Evolutionary conservation across 2,888 invertebrate genomes (phyloP).

Genomic region (Diarsia dahlii): DNA sequence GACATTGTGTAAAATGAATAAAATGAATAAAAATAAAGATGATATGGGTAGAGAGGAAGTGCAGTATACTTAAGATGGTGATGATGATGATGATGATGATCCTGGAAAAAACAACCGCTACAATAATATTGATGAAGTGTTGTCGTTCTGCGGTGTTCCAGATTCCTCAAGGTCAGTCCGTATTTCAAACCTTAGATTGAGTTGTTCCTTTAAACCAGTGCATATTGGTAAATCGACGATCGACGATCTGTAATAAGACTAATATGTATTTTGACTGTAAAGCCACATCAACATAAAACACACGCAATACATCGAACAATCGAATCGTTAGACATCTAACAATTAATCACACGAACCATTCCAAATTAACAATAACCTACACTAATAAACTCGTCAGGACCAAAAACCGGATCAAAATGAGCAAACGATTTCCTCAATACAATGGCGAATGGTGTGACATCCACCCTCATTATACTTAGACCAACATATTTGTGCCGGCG

Average conservation of each 20-base stretch:
- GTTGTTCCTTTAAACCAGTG: too few species aligned
- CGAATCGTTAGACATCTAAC: background rate
- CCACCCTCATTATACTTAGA: conserved; percentile 60
- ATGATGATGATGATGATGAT: too few species aligned
- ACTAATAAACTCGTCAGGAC: conserved; percentile 69
- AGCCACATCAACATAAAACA: too few species aligned
- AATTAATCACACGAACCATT: background rate
- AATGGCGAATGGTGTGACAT: conserved; percentile 65
- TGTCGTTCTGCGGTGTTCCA: background rate
- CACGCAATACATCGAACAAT: background rate
- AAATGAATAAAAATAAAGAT: too few species aligned
- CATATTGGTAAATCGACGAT: too few species aligned
- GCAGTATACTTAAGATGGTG: too few species aligned
- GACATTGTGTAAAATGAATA: too few species aligned
- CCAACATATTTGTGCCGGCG: too few species aligned
- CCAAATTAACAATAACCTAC: conserved; percentile 36
- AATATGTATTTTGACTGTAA: too few species aligned
- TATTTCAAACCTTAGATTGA: background rate
- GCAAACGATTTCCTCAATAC: conserved; percentile 75
- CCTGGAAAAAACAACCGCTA: too few species aligned
- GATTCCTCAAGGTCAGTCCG: background rate
- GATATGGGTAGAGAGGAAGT: too few species aligned
- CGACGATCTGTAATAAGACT: too few species aligned
- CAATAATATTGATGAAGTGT: background rate
- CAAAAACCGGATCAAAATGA: conserved; percentile 75